These are phyloP conservation scores for Xenopus petersii DNA, from an alignment of 2,797 vertebrate genomes.

Conservation along the genomic window DNA sequence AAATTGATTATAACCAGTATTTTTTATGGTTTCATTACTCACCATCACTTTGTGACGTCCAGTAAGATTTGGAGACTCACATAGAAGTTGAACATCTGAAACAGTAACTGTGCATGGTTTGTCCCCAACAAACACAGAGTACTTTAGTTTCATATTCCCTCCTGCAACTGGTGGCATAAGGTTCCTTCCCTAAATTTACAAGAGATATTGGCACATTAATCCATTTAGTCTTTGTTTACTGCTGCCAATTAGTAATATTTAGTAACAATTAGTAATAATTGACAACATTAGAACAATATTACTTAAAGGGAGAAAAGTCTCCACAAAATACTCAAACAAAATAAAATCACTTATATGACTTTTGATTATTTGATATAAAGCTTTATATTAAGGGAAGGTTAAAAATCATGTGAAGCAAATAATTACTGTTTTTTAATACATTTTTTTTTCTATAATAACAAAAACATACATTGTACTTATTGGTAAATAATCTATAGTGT, in stretches of 20 bases:
- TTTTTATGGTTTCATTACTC: conserved; percentile 58
- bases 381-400: too few species aligned
- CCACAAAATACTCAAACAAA: too few species aligned
- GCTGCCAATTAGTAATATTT: too few species aligned
- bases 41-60: conserved; percentile 96
- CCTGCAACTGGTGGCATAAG: conserved; percentile 87
- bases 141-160: conserved; percentile 92
- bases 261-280: too few species aligned
- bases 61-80: conserved; percentile 91
- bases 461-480: too few species aligned
- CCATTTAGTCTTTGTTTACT: not conserved
- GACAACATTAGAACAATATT: not conserved
- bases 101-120: conserved; percentile 89
- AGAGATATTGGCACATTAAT: not conserved
- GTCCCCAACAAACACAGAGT: conserved; percentile 91
- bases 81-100: conserved; percentile 92
- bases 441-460: too few species aligned
- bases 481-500: too few species aligned
- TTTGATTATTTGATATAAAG: too few species aligned
- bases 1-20: too few species aligned
- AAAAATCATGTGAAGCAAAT: too few species aligned
- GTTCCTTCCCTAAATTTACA: conserved; percentile 80
- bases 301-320: not conserved
- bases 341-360: too few species aligned
- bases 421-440: too few species aligned